Conservation (phyloP, 2,113 vertebrate species). For the Hylia prasina region DNA sequence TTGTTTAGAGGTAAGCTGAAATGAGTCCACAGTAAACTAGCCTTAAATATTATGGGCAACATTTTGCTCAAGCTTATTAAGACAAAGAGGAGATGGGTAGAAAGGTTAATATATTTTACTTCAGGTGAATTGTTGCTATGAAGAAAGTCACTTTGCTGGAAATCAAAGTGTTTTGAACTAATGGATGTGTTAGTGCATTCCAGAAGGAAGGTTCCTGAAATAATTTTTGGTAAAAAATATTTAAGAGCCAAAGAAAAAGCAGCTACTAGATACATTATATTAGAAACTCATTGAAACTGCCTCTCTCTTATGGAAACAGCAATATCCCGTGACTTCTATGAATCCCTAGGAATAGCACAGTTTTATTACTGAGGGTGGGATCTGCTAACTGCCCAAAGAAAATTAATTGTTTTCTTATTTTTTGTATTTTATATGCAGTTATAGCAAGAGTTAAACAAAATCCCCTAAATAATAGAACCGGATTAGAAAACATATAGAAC, state of each 20-base stretch:
- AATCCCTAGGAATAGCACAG: background rate
- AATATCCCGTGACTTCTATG: background rate
- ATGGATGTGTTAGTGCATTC: background rate
- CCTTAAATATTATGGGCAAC: background rate
- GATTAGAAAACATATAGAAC: background rate
- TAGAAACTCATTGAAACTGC: background rate
- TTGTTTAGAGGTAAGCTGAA: background rate
- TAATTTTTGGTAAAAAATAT: background rate
- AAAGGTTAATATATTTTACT: conserved; percentile 7
- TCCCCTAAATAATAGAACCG: background rate
- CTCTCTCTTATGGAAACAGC: background rate
- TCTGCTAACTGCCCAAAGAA: background rate
- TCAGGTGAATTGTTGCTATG: background rate
- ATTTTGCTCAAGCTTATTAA: background rate
- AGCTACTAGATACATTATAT: background rate
- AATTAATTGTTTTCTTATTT: background rate
- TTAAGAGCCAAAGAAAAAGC: background rate
- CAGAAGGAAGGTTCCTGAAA: background rate
- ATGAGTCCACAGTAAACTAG: background rate
- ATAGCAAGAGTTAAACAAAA: background rate
- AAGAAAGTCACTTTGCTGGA: background rate
- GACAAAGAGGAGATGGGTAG: background rate
- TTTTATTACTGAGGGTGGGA: background rate
- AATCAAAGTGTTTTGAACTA: background rate
- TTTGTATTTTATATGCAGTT: background rate